Percentiles rank a stretch among this genome's conserved stretches.
Evolutionary conservation across 2,888 invertebrate species (phyloP).

Genomic region (Orthosia cruda): DNA sequence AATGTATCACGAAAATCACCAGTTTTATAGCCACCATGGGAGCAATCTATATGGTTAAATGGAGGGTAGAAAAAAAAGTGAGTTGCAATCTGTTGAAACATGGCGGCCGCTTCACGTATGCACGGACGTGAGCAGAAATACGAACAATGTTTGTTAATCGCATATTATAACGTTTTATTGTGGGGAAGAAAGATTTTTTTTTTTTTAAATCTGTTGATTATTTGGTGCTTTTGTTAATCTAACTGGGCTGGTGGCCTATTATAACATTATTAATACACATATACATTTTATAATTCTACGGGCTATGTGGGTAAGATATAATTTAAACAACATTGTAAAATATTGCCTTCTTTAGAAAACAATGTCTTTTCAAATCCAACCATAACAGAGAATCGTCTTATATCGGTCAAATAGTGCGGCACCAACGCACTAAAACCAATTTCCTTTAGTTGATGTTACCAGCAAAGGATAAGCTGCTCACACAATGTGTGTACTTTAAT

Average conservation of each 20-base stretch:
- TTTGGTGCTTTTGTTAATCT: no score
- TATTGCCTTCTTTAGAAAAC: no score
- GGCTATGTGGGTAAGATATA: no score
- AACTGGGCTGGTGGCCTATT: no score
- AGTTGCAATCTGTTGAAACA: constrained; percentile 29
- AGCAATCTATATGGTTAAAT: constrained; percentile 6
- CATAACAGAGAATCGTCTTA: neutral
- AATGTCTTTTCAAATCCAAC: neutral
- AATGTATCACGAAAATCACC: no score
- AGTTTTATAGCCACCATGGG: constrained; percentile 13
- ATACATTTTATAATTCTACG: no score
- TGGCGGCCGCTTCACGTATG: constrained; percentile 23
- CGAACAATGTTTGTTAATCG: constrained; percentile 48
- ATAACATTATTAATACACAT: no score
- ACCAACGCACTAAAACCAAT: constrained; percentile 35
- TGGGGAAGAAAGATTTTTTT: neutral
- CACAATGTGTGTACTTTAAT: constrained; percentile 51
- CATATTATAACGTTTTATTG: neutral
- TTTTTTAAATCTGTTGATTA: neutral
- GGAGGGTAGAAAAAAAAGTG: constrained; percentile 26
- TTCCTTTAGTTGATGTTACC: constrained; percentile 22
- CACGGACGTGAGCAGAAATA: constrained; percentile 38
- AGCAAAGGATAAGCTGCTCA: constrained; percentile 8
- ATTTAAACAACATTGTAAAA: no score
- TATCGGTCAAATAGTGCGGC: constrained; percentile 6